Evolutionary conservation across 1,140 invertebrate species (phyloP).

Genomic region (Macrostomum lignano): DNA sequence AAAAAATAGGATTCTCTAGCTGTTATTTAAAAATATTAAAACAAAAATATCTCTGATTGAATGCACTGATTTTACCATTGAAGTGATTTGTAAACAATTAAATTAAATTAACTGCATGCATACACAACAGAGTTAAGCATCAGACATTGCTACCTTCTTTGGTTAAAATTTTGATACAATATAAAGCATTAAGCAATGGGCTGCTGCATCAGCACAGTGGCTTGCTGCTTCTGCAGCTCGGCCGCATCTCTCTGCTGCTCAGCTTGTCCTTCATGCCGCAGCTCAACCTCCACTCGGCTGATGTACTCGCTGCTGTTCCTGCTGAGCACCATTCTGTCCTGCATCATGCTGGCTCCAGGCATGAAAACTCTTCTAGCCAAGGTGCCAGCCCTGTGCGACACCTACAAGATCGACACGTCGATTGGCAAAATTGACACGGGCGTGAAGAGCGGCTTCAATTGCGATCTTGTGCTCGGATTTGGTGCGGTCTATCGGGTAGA

Average conservation of each 20-base stretch:
- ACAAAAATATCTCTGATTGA: no score
- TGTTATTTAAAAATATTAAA: no score
- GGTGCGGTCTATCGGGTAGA: slow-evolving; percentile 63
- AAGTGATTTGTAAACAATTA: no score
- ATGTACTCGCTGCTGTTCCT: slow-evolving; percentile 84
- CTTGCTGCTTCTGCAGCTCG: slow-evolving; percentile 80
- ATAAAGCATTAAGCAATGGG: no score
- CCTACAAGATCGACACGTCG: slow-evolving; percentile 8
- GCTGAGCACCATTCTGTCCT: slow-evolving; percentile 53
- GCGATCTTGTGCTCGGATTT: slow-evolving; percentile 56
- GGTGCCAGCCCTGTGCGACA: slow-evolving; percentile 18
- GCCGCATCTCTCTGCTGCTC: slow-evolving; percentile 84
- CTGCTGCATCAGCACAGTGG: slow-evolving; percentile 29
- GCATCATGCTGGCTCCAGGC: slow-evolving; percentile 64
- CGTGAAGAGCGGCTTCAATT: slow-evolving; percentile 39
- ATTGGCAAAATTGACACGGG: no score
- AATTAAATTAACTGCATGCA: no score
- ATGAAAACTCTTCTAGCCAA: slow-evolving; percentile 49
- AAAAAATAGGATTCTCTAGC: no score
- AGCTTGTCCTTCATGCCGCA: slow-evolving; percentile 73
- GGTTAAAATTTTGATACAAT: no score
- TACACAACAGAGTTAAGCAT: no score
- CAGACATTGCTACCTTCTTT: no score
- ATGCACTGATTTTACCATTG: no score
- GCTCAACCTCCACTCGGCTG: slow-evolving; percentile 73